Evolutionary conservation across 1,140 invertebrate species (phyloP), one percentile per base, ranked within the genome.

Genomic region (Adelges cooleyi): DNA sequence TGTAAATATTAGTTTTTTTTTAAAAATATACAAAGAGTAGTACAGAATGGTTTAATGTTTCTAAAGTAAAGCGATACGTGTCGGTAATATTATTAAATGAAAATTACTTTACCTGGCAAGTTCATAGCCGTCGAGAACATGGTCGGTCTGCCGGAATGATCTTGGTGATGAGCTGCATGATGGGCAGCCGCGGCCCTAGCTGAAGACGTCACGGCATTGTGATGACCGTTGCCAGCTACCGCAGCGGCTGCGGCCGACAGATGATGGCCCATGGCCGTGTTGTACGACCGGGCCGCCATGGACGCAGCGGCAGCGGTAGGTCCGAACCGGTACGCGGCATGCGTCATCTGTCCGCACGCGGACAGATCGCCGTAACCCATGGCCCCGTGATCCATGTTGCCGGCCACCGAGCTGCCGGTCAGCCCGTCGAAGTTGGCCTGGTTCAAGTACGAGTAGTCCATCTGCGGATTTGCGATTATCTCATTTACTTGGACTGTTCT

Each of bases 401-500:
- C 42, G 23, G 56, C 25, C 13, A 42, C 25, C 42, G 42, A 8
- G 11, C 33, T 20, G 40, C 56, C 56, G 23, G 56, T 33, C 42
- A 62, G 17, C 2, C 56, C 56, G 42, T 62, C 56, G 11, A 62
- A 62, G 56, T 62, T 62, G 25, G 56, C 56, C n/a, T 62, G 56
- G 56, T 62, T 62, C 56, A 62, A 38, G 25, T 62, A 62, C 42
- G 56, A 62, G 56, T 62, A 62, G 25, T 62, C 56, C 56, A 62
- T 62, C 6, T 9, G 8, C 36, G 40, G 5, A 17, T 38, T 33
- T 23, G n/a, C 53, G 22, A 40, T 44, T 62, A 62, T 62, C 56
- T 62, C 56, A 62, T 62, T 25, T 40, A 42, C 17, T 25, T 17
- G n/a, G 38, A 2, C 25, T 6, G 42, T 42, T n/a, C 42, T 22